phyloP scores from a whole-genome alignment of 2,797 vertebrate genomes.

The Capromys pilorides region DNA sequence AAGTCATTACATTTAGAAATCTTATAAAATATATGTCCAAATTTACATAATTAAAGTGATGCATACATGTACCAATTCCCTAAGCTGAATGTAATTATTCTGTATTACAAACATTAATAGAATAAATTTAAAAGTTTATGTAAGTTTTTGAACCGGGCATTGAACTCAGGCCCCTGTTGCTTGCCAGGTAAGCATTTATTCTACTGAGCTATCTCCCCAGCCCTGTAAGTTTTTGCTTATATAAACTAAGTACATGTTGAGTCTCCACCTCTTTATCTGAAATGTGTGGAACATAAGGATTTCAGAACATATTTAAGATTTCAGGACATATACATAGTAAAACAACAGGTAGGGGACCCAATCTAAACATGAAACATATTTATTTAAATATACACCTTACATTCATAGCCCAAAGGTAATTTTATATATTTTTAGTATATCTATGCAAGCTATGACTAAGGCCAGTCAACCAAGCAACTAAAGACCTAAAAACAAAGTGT shows the following conservation, averaged over 20 bases:
- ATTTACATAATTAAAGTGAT: neutral
- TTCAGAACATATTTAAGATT: neutral
- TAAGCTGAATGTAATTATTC: neutral
- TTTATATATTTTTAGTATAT: neutral
- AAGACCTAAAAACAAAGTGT: neutral
- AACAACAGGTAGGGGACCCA: neutral
- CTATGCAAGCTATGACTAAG: neutral
- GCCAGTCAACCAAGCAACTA: neutral
- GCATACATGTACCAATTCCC: neutral
- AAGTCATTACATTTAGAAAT: slow-evolving; percentile 36
- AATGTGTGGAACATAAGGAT: neutral
- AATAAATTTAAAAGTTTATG: neutral
- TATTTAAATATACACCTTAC: neutral
- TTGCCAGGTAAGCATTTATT: too few species aligned
- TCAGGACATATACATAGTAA: neutral
- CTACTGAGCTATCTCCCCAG: too few species aligned
- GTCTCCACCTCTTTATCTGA: neutral
- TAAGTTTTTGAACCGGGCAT: neutral
- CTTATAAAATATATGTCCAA: neutral
- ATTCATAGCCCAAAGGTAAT: neutral
- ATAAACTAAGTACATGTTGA: neutral
- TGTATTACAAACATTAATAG: neutral
- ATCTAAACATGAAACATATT: neutral
- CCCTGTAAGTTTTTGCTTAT: neutral
- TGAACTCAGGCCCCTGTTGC: too few species aligned